Percentiles rank a stretch among this genome's conserved stretches.
These are phyloP conservation scores for Carapus acus DNA, from an alignment of 2,797 vertebrate genomes.

Conservation along the genomic window DNA sequence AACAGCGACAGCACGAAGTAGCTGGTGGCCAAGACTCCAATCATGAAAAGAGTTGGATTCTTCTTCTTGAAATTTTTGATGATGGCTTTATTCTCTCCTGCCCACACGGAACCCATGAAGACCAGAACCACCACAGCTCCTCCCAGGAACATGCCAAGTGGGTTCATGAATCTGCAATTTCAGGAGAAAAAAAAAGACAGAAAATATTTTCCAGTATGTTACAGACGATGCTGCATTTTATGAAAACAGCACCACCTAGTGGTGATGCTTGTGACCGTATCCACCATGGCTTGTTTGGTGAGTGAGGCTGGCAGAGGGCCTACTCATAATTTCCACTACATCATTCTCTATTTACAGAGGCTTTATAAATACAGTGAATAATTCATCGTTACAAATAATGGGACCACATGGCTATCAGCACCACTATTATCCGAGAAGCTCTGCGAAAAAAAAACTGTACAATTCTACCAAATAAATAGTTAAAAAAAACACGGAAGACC, in stretches of 20 bases:
- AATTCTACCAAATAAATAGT: no score
- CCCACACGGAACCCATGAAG: constrained; percentile 90
- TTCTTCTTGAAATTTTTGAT: constrained; percentile 91
- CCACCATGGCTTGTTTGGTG: constrained; percentile 8
- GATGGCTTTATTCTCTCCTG: constrained; percentile 85
- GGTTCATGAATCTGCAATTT: constrained; percentile 84
- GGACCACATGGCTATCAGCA: no score
- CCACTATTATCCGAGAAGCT: neutral
- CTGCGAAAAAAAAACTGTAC: no score
- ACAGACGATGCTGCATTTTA: neutral
- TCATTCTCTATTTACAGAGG: constrained; percentile 16
- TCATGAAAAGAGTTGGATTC: constrained; percentile 83
- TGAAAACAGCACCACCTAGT: constrained; percentile 51
- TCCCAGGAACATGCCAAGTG: constrained; percentile 90
- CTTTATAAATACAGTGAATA: neutral
- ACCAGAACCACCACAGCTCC: constrained; percentile 84
- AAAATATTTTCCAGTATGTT: neutral
- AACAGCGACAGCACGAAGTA: constrained; percentile 91
- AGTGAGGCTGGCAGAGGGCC: constrained; percentile 26
- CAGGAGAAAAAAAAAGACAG: constrained; percentile 1
- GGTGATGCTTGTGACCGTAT: constrained; percentile 20
- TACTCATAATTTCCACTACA: constrained; percentile 33
- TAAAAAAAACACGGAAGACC: no score
- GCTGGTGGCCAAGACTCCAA: constrained; percentile 83
- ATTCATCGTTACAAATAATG: no score